Percentiles rank a stretch among this genome's conserved stretches.
These are phyloP conservation scores for Pao palembangensis DNA, from an alignment of 2,113 vertebrate species.

Conservation along the genomic window DNA sequence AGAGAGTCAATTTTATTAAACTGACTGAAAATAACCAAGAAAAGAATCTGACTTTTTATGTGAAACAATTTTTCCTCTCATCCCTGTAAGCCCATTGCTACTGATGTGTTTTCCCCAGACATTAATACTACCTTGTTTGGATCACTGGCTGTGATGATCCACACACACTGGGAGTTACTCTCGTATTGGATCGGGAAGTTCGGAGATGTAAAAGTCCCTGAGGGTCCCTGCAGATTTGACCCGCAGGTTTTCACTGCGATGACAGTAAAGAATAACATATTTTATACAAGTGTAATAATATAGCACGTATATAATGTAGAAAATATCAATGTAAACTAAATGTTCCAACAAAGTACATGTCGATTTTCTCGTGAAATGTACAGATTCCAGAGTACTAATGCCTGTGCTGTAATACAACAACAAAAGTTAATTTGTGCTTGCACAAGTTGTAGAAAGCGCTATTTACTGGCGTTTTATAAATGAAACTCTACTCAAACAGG, in stretches of 20 bases:
- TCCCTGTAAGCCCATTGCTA: too few relatives aligned
- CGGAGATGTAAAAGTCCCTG: conserved; percentile 77
- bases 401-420: conserved; percentile 42
- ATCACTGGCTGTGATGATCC: conserved; percentile 79
- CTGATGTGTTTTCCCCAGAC: background rate
- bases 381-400: conserved; percentile 28
- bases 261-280: conserved; percentile 6
- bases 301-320: background rate
- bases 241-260: conserved; percentile 79
- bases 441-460: conserved; percentile 42
- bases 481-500: conserved; percentile 55
- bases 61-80: too few relatives aligned
- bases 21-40: too few relatives aligned
- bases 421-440: conserved; percentile 48
- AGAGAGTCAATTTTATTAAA: too few relatives aligned
- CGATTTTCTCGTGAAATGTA: conserved; percentile 10
- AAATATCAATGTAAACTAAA: background rate
- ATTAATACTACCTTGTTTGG: conserved; percentile 72
- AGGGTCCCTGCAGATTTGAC: conserved; percentile 75
- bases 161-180: conserved; percentile 80
- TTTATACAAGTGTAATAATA: background rate
- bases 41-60: too few relatives aligned
- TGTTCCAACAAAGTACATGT: too few relatives aligned
- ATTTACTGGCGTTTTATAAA: conserved; percentile 61
- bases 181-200: conserved; percentile 82